Base-by-base conservation (phyloP, 2,888 invertebrate species). In the Tenthredo amoena region DNA sequence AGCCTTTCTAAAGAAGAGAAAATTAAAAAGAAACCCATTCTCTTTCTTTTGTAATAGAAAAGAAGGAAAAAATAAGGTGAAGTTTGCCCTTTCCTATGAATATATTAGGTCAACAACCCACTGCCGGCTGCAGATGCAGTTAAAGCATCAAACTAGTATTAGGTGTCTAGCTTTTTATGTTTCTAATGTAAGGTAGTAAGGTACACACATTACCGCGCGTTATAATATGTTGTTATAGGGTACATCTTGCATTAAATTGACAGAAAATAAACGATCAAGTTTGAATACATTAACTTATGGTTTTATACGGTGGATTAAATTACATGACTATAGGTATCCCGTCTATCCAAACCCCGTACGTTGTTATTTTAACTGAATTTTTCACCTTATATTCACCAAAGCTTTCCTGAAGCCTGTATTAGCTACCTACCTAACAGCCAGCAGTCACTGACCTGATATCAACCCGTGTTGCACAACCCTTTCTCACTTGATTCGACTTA, bases 371-470 rank as follows among this genome's bases (percentile, higher is more conserved):
- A 21, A 31, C 15, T 9, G 1, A 31, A 26, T 68, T 31, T 68
- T 34, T 10, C 1, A 15, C 12, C 31, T 5, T 68, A 68, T 68
- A 31, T 15, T 68, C 31, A 68, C 7, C 15, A 26, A 34, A 34
- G 15, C 47, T 47, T 47, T 15, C 21, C 76, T 76, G 37, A 71
- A 37, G 71, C 12, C 71, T 71, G 58, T n/a, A 43, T 7, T n/a
- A 74, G 5, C 43, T 37, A 74, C 7, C 37, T 37, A 55, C 7
- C n/a, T 18, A 58, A 12, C 40, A 37, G 62, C 37, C 21, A 40
- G 62, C 62, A 62, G 58, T 81, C 81, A 62, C 37, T 79, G 79
- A 79, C 79, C 79, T 79, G 79, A 79, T 62, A 79, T 79, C 79
- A 79, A 79, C 47, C 58, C 58, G 26, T 62, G 40, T 62, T 81